These are phyloP conservation scores for Melanophora roralis DNA, from an alignment of 2,888 invertebrate genomes.

Conservation along the genomic window DNA sequence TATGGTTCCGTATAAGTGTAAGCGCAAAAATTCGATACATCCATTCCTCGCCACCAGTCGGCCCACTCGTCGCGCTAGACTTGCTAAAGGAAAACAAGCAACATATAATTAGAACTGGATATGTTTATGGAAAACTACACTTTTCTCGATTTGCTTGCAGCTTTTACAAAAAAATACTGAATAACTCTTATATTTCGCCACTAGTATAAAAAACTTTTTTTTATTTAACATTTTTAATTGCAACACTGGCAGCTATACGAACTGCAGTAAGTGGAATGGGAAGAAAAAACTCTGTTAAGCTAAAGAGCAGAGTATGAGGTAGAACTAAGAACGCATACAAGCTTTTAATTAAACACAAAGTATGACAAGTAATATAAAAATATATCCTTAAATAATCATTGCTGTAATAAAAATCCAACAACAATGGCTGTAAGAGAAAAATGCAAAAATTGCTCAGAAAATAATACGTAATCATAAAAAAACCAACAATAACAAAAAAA, in stretches of 20 bases:
- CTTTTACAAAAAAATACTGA: too few species aligned
- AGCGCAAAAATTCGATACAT: too few species aligned
- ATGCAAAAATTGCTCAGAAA: conserved; percentile 65
- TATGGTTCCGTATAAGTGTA: too few species aligned
- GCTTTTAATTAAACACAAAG: conserved; percentile 63
- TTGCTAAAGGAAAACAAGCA: too few species aligned
- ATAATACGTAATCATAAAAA: neutral
- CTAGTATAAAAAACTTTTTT: conserved; percentile 26
- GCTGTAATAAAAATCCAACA: conserved; percentile 18
- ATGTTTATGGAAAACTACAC: too few species aligned
- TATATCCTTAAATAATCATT: conserved; percentile 35
- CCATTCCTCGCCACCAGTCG: too few species aligned
- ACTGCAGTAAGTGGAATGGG: conserved; percentile 3
- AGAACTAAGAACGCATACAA: conserved; percentile 52
- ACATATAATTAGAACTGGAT: too few species aligned
- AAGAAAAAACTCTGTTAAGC: neutral
- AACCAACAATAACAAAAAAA: conserved; percentile 51
- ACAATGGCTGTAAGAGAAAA: conserved; percentile 58
- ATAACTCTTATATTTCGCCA: conserved; percentile 36
- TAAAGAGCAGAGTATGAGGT: neutral
- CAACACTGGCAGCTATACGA: conserved; percentile 61
- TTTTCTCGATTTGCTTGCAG: too few species aligned
- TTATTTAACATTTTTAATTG: conserved; percentile 62
- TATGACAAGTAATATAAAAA: conserved; percentile 50
- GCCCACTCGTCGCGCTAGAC: too few species aligned